Evolutionary conservation across 2,113 vertebrate genomes (phyloP).

Genomic region (Phrynosoma platyrhinos): DNA sequence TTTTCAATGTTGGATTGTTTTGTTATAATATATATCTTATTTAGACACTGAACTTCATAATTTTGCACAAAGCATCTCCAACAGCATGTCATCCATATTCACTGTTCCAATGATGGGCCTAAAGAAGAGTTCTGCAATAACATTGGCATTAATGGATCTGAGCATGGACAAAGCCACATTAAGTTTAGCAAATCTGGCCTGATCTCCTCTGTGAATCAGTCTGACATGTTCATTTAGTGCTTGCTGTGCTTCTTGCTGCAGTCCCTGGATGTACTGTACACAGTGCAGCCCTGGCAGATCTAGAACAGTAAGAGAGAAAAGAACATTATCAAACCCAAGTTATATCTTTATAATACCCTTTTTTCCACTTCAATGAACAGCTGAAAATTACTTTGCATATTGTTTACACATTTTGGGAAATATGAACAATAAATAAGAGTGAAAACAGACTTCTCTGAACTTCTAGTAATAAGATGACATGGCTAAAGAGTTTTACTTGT

Average conservation of each 20-base stretch:
- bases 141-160: slow-evolving; percentile 86
- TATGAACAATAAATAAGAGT: background rate
- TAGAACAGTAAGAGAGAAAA: slow-evolving; percentile 62
- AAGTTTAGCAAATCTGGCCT: slow-evolving; percentile 89
- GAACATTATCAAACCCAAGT: slow-evolving; percentile 36
- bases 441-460: background rate
- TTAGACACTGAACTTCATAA: slow-evolving; percentile 64
- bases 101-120: slow-evolving; percentile 92
- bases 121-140: slow-evolving; percentile 94
- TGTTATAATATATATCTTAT: slow-evolving; percentile 18
- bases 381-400: background rate
- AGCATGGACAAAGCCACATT: slow-evolving; percentile 92
- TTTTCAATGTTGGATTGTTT: slow-evolving; percentile 42
- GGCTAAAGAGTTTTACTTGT: background rate
- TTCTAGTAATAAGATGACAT: background rate
- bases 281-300: slow-evolving; percentile 92
- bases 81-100: slow-evolving; percentile 96
- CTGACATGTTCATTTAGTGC: slow-evolving; percentile 92
- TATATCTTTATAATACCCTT: slow-evolving; percentile 36
- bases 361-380: slow-evolving; percentile 1
- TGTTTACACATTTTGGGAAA: background rate
- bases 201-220: slow-evolving; percentile 86
- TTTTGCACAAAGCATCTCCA: slow-evolving; percentile 97
- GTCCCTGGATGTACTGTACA: slow-evolving; percentile 91
- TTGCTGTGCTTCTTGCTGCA: slow-evolving; percentile 93